Evolutionary conservation across 2,113 vertebrate genomes (phyloP).

Genomic region (Alligator mississippiensis): DNA sequence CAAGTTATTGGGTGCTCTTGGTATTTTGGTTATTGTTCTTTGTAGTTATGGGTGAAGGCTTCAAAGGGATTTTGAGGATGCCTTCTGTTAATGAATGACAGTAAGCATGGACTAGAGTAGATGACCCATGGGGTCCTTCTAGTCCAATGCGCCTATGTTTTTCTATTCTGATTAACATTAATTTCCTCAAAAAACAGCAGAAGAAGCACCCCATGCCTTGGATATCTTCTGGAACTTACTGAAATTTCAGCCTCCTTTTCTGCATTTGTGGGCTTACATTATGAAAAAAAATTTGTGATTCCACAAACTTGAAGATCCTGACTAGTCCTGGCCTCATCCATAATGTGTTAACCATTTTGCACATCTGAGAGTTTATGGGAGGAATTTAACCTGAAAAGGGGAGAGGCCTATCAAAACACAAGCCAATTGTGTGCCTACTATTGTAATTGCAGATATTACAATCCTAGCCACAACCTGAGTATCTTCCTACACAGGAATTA

Average conservation of each 20-base stretch:
- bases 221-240: slow-evolving; percentile 2
- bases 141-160: not conserved
- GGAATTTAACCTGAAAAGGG: not conserved
- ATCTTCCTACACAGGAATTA: not conserved
- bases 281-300: not conserved
- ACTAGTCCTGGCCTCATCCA: not conserved
- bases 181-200: not conserved
- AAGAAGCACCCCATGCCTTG: slow-evolving; percentile 1
- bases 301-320: not conserved
- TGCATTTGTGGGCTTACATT: not conserved
- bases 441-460: not conserved
- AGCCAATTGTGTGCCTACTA: not conserved
- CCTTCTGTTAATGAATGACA: not conserved
- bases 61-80: slow-evolving; percentile 35
- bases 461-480: not conserved
- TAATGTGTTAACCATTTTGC: not conserved
- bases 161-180: slow-evolving; percentile 27
- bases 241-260: not conserved
- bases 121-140: too few species aligned
- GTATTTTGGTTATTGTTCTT: not conserved
- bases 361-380: not conserved
- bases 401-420: not conserved
- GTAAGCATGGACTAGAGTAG: too few species aligned
- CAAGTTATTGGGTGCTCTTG: too few species aligned
- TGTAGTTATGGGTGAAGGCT: not conserved